Conservation (phyloP, 2,797 vertebrate genomes). For the Sebastes matsubarae region DNA sequence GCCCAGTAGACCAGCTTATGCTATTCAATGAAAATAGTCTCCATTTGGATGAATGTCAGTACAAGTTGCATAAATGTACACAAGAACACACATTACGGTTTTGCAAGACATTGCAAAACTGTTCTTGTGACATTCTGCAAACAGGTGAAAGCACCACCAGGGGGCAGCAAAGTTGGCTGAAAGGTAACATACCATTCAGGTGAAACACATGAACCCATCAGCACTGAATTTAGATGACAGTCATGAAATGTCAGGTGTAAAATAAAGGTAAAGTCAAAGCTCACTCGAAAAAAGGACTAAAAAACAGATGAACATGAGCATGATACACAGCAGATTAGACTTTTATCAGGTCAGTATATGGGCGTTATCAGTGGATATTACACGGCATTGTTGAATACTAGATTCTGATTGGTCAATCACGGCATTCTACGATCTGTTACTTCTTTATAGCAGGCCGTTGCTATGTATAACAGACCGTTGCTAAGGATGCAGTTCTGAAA, state of each 20-base stretch:
- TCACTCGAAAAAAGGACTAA: background rate
- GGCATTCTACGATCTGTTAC: too few species aligned
- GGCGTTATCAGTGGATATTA: too few species aligned
- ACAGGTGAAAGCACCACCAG: conserved; percentile 16
- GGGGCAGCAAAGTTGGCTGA: conserved; percentile 32
- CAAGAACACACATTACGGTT: too few species aligned
- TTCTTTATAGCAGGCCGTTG: too few species aligned
- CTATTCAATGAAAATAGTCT: background rate
- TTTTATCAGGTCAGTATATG: too few species aligned
- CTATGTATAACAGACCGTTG: too few species aligned
- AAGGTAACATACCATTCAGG: background rate
- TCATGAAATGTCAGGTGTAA: background rate
- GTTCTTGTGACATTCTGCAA: background rate
- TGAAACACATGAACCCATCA: background rate
- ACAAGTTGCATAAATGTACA: background rate
- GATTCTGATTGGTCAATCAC: too few species aligned
- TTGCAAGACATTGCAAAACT: background rate
- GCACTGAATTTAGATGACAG: background rate
- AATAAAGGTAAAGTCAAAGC: background rate
- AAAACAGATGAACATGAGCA: too few species aligned
- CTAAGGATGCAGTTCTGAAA: too few species aligned
- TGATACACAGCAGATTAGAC: too few species aligned
- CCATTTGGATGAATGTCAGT: background rate
- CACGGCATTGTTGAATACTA: too few species aligned
- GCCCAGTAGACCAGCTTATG: too few species aligned